Base-by-base conservation (phyloP, 2,797 vertebrate genomes). In the Margarornis squamiger region DNA sequence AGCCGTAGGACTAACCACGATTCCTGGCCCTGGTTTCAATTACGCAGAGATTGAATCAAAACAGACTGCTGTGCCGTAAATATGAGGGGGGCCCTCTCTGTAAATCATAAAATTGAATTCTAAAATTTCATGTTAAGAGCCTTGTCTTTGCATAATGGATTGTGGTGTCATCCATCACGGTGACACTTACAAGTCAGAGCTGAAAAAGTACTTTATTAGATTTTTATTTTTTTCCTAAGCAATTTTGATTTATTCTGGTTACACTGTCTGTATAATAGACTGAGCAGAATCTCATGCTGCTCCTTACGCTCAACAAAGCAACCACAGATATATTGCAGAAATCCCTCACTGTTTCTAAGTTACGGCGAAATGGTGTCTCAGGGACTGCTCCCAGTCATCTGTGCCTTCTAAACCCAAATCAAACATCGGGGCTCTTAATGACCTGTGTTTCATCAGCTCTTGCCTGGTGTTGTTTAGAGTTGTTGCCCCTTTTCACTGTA, bases 151-250 rank as follows among this genome's bases (percentile, higher is more conserved):
- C 95, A 94, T 95, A 91, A 97, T 61, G 93, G 88, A 95, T 93
- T 65, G 68, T 2, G 3, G 90, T 88, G 95, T 88, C 94, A 87
- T 93, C 89, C 72, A 67, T 89, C 96, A 96, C 2, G 3, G 86
- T 92, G 96, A 96, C 87, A 88, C 95, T 95, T 96, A 93, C 83
- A 97, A 96, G 96, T 97, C 93, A 93, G 83, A 95, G 96, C 93
- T 90, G 90, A 91, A 92, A 97, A 90, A 91, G 88, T 88, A 88
- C 82, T 96, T 97, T 85, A 90, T 95, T 96, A 72, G 84, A 32
- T 48, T 74, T 34, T 82, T 61, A 45, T 22, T 83, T 72, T 66
- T 54, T 54, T 32, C 30, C 52, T 11, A 10, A 88, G 63, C 46
- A 74, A 57, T 86, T 93, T 87, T 87, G 86, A 95, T 95, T 93